These are phyloP conservation scores for Trachelus tabidus DNA, from an alignment of 2,888 invertebrate genomes.

Conservation along the genomic window DNA sequence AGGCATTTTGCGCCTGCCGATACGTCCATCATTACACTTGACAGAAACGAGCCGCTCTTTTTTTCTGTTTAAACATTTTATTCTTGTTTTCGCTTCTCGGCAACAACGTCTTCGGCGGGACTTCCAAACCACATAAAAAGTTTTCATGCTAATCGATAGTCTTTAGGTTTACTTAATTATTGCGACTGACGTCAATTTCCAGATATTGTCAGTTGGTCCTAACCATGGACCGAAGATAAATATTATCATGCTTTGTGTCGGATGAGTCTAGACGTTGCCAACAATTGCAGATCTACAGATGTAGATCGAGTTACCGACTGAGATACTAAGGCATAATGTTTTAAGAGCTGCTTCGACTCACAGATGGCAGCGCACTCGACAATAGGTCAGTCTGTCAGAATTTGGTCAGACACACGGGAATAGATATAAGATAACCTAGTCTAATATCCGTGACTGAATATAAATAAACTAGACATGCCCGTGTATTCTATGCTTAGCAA, in stretches of 20 bases:
- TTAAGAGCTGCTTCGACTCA: background rate
- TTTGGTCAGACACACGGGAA: no score
- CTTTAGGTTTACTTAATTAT: background rate
- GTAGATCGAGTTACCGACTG: background rate
- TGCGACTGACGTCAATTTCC: background rate
- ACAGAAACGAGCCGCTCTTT: background rate
- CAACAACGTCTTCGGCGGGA: background rate
- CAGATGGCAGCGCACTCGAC: background rate
- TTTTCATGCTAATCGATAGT: background rate
- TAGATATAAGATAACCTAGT: background rate
- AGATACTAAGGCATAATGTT: background rate
- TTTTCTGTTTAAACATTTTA: background rate
- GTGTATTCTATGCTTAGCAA: no score
- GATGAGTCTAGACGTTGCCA: background rate
- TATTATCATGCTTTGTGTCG: background rate
- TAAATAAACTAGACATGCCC: no score
- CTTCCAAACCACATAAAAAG: background rate
- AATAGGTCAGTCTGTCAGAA: no score
- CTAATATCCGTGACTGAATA: no score
- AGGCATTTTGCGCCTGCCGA: background rate
- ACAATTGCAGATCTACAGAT: background rate
- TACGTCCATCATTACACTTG: background rate
- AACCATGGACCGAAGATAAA: background rate
- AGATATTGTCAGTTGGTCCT: background rate
- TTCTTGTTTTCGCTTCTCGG: background rate